Percentiles rank a stretch among this genome's conserved stretches.
These are phyloP conservation scores for Solenodon paradoxus DNA, from an alignment of 2,113 vertebrate species.

Conservation along the genomic window DNA sequence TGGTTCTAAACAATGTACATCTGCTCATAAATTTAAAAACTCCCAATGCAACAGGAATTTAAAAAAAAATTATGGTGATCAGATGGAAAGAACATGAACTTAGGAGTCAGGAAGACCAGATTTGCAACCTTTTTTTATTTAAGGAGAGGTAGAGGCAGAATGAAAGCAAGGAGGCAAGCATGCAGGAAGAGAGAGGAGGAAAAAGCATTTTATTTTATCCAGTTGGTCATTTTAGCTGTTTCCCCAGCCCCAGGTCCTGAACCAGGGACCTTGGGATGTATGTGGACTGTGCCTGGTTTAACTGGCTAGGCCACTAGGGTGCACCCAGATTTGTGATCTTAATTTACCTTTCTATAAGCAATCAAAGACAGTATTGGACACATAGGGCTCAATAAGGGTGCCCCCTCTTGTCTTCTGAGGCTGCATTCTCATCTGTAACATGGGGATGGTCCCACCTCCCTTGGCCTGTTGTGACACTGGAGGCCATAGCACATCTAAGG, in stretches of 20 bases:
- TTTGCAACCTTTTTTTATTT: not conserved
- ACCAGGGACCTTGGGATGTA: too few species aligned
- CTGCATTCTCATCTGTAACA: not conserved
- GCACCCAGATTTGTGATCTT: too few species aligned
- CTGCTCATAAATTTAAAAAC: not conserved
- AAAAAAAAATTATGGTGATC: not conserved
- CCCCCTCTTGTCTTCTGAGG: not conserved
- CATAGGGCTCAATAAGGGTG: fast-evolving
- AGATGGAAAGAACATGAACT: not conserved
- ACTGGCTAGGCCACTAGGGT: too few species aligned
- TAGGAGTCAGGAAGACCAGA: not conserved
- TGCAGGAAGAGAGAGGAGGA: too few species aligned
- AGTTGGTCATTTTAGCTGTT: too few species aligned
- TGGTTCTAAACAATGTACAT: conserved; percentile 8
- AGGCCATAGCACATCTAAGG: not conserved
- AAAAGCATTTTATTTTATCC: too few species aligned
- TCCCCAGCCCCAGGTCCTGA: too few species aligned
- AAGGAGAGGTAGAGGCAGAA: too few species aligned
- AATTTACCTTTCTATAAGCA: not conserved
- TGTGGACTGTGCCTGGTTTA: too few species aligned
- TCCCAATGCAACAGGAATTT: not conserved
- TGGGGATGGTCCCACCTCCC: not conserved
- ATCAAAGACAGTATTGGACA: not conserved
- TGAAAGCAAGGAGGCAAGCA: too few species aligned
- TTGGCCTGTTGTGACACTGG: not conserved